A percentile compares a stretch with the other conserved stretches of the same genome.
Conservation (phyloP, 2,113 vertebrate species). For the Tiliqua scincoides region DNA sequence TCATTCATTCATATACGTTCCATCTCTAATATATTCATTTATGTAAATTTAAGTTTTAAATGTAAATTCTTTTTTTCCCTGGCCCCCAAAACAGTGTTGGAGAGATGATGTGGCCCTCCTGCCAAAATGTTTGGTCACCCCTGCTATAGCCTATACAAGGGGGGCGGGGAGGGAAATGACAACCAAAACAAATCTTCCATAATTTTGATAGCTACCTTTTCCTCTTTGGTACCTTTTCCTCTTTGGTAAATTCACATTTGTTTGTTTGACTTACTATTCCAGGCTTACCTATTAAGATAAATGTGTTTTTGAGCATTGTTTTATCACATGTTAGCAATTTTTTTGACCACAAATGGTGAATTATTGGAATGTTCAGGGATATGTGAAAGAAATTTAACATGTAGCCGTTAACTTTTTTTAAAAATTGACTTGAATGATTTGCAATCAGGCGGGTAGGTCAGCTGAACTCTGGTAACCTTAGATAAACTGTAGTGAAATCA, state of each 20-base stretch:
- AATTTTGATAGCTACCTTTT: background rate
- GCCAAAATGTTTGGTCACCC: too few relatives aligned
- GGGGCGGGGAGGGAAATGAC: too few relatives aligned
- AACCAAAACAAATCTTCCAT: background rate
- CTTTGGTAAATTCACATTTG: background rate
- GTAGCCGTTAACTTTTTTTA: background rate
- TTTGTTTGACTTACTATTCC: background rate
- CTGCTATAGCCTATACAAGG: too few relatives aligned
- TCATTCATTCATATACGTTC: too few relatives aligned
- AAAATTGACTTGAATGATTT: background rate
- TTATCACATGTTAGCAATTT: background rate
- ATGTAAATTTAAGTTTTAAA: too few relatives aligned
- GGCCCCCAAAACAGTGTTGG: too few relatives aligned
- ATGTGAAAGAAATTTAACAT: background rate
- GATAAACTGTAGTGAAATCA: background rate
- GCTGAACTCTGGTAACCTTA: background rate
- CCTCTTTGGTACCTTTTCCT: too few relatives aligned
- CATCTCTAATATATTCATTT: too few relatives aligned
- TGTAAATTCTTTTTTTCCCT: too few relatives aligned
- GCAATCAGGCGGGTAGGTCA: background rate
- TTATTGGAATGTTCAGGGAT: background rate
- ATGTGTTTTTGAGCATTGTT: background rate
- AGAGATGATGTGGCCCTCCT: too few relatives aligned
- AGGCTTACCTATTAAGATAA: background rate
- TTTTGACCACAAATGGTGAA: background rate